A percentile compares a stretch with the other conserved stretches of the same genome.
These are phyloP conservation scores for Sphecodes monilicornis DNA, from an alignment of 2,888 invertebrate genomes.

Conservation along the genomic window DNA sequence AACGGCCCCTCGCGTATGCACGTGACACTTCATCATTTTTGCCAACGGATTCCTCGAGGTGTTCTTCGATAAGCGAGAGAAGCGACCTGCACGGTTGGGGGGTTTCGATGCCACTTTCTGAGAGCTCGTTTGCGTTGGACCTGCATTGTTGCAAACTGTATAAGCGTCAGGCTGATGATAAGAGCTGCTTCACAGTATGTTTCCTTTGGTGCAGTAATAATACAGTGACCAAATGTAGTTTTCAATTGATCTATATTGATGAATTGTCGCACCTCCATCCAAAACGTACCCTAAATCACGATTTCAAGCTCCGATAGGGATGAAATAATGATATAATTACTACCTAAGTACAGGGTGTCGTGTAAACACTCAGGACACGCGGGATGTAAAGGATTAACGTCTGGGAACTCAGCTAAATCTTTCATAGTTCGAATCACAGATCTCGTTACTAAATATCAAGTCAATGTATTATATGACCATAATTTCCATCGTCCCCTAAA, in stretches of 20 bases:
- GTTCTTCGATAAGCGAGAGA: not conserved
- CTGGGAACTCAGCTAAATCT: not conserved
- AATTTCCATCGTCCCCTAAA: not conserved
- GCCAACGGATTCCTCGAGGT: not conserved
- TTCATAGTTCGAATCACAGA: not conserved
- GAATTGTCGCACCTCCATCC: not conserved
- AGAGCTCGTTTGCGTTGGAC: too few relatives aligned
- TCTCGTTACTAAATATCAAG: slow-evolving; percentile 2
- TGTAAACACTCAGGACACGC: not conserved
- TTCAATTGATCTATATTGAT: too few relatives aligned
- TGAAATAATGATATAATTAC: not conserved
- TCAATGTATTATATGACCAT: not conserved
- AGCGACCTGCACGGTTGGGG: not conserved
- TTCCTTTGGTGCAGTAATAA: not conserved
- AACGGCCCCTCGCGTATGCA: slow-evolving; percentile 30
- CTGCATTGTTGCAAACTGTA: too few relatives aligned
- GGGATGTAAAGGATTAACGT: not conserved
- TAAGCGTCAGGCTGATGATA: not conserved
- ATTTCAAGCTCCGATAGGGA: not conserved
- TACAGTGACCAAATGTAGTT: too few relatives aligned
- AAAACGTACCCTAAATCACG: not conserved
- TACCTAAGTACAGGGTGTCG: not conserved
- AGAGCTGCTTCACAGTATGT: not conserved
- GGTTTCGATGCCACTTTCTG: not conserved
- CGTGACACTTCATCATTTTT: slow-evolving; percentile 57